These are phyloP conservation scores for Cabera pusaria DNA, from an alignment of 2,888 invertebrate genomes.

Conservation along the genomic window DNA sequence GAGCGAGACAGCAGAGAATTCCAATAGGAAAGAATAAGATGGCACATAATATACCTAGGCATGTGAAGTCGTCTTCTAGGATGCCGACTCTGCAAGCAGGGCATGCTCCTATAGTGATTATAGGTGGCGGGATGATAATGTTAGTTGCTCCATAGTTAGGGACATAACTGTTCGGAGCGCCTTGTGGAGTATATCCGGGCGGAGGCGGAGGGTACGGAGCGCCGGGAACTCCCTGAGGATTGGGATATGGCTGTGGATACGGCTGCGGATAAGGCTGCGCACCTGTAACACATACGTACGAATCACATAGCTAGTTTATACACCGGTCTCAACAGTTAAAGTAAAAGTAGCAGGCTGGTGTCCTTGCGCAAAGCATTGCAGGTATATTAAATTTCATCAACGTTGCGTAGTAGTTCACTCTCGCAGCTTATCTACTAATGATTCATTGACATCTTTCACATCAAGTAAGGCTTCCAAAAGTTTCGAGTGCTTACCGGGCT, in stretches of 20 bases:
- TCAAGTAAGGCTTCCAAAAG: constrained; percentile 5
- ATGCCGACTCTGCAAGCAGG: constrained; percentile 95
- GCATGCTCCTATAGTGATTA: constrained; percentile 93
- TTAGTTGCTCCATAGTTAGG: constrained; percentile 85
- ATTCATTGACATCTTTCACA: constrained; percentile 41
- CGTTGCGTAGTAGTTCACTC: constrained; percentile 41
- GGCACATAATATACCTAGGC: constrained; percentile 92
- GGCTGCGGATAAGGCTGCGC: constrained; percentile 36
- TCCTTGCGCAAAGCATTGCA: constrained; percentile 9
- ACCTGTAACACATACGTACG: constrained; percentile 38
- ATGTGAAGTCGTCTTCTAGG: constrained; percentile 93
- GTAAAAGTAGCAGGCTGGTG: constrained; percentile 1
- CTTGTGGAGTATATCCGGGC: constrained; percentile 81
- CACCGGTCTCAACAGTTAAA: too few species aligned
- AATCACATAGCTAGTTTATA: too few species aligned
- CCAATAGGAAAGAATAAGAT: constrained; percentile 94
- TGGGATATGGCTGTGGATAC: constrained; percentile 37
- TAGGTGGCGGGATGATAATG: constrained; percentile 88
- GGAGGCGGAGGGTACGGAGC: constrained; percentile 75
- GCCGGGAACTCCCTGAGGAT: constrained; percentile 37
- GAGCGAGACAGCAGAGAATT: constrained; percentile 92
- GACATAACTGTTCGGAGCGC: constrained; percentile 69
- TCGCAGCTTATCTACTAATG: constrained; percentile 53
- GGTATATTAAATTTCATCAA: constrained; percentile 22
- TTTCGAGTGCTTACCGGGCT: constrained; percentile 51